Conservation (phyloP, 1,140 invertebrate species). For the Trinorchestia longiramus region DNA sequence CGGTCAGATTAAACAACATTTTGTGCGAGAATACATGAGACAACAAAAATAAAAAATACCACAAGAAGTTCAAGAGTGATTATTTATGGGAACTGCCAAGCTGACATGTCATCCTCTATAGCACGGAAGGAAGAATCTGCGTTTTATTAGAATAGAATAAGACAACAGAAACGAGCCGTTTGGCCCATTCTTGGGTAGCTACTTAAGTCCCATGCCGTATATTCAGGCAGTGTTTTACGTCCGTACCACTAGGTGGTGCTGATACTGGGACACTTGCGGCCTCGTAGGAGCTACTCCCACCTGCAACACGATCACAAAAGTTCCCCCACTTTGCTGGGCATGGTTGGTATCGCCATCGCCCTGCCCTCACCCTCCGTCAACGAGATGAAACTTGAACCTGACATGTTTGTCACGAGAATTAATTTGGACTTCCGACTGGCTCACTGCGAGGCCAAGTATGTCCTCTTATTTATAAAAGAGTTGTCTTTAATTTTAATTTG, state of each 20-base stretch:
- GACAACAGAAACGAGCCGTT: too few species aligned
- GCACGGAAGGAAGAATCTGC: too few species aligned
- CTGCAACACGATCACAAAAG: conserved; percentile 78
- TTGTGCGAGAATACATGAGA: too few species aligned
- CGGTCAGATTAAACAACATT: too few species aligned
- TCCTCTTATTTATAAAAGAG: conserved; percentile 57
- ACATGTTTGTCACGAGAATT: conserved; percentile 97
- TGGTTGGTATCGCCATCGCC: conserved; percentile 94
- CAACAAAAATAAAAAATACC: too few species aligned
- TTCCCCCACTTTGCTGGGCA: conserved; percentile 85
- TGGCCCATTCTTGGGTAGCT: too few species aligned
- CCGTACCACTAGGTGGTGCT: conserved; percentile 83
- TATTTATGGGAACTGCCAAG: too few species aligned
- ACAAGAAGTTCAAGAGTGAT: too few species aligned
- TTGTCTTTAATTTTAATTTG: background rate
- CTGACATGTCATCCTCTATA: too few species aligned
- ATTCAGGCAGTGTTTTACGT: background rate
- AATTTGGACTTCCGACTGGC: conserved; percentile 96
- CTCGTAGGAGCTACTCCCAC: conserved; percentile 91
- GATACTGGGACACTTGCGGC: conserved; percentile 88
- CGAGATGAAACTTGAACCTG: conserved; percentile 93
- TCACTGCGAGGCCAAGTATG: conserved; percentile 95
- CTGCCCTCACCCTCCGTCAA: conserved; percentile 95
- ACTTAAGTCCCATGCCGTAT: too few species aligned
- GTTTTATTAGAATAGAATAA: too few species aligned